These are phyloP conservation scores for Lipophrys pholis DNA, from an alignment of 2,113 vertebrate genomes.

Conservation along the genomic window DNA sequence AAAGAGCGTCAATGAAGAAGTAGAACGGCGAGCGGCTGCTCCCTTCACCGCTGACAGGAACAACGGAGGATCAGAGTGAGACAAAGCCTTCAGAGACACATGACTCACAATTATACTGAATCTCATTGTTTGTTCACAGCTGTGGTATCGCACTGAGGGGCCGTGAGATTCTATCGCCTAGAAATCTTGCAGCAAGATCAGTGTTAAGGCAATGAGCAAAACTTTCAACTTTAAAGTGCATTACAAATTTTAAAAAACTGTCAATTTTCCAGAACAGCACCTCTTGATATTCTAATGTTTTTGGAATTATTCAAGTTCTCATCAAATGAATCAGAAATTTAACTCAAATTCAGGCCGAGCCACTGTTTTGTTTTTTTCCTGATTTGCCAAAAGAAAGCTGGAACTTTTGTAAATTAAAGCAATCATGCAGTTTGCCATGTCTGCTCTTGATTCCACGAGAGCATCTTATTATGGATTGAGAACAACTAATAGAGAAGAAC, in stretches of 20 bases:
- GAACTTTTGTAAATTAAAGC: no score
- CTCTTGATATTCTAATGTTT: not conserved
- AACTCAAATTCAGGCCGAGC: no score
- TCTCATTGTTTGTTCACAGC: not conserved
- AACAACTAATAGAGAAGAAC: no score
- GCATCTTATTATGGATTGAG: no score
- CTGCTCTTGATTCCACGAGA: no score
- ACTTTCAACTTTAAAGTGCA: not conserved
- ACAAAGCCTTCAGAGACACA: conserved; percentile 1
- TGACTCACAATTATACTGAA: conserved; percentile 11
- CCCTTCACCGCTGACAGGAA: conserved; percentile 1
- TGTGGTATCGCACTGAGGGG: conserved; percentile 7
- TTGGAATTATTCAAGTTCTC: no score
- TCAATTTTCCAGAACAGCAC: not conserved
- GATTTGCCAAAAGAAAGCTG: no score
- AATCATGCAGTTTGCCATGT: no score
- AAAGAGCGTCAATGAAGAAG: conserved; percentile 18
- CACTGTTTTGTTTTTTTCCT: no score
- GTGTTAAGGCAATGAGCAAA: not conserved
- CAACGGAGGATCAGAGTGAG: conserved; percentile 19
- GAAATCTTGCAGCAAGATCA: not conserved
- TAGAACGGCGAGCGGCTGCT: not conserved
- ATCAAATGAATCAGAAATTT: no score
- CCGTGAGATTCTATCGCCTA: not conserved
- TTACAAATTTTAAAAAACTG: not conserved